phyloP scores from a whole-genome alignment of 2,797 vertebrate species.

The Channallabes apus region DNA sequence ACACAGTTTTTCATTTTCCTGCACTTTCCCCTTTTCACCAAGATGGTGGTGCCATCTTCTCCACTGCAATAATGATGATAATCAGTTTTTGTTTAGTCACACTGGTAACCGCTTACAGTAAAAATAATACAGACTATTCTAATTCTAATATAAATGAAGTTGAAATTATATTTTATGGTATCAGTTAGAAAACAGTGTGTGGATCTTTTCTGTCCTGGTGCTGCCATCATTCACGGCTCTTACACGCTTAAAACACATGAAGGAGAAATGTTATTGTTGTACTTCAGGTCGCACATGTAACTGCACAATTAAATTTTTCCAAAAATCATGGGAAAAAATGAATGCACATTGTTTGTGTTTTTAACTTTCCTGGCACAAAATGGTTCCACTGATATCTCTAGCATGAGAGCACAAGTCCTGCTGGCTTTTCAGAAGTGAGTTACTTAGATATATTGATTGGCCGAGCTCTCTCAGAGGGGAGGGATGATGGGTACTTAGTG shows the following conservation, averaged over 20 bases:
- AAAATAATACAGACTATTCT: neutral
- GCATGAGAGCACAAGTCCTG: neutral
- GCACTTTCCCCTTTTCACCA: neutral
- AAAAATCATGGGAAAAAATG: neutral
- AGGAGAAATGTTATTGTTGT: neutral
- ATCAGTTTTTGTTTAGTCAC: neutral
- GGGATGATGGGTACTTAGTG: too few relatives aligned
- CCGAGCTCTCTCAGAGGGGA: too few relatives aligned
- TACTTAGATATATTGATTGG: neutral
- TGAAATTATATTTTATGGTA: neutral
- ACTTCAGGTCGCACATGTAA: neutral
- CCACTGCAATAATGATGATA: neutral
- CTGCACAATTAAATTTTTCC: neutral
- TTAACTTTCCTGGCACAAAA: neutral
- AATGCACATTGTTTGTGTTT: neutral
- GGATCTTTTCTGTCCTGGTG: neutral
- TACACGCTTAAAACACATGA: neutral
- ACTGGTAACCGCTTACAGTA: neutral
- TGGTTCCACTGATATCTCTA: neutral
- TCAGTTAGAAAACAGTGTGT: neutral
- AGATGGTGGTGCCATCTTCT: too few relatives aligned
- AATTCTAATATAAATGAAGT: neutral
- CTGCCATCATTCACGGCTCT: neutral
- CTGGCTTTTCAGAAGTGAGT: neutral
- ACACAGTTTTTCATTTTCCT: neutral